These are phyloP conservation scores for Eulacestoma nigropectus DNA, from an alignment of 2,113 vertebrate species.

Conservation along the genomic window DNA sequence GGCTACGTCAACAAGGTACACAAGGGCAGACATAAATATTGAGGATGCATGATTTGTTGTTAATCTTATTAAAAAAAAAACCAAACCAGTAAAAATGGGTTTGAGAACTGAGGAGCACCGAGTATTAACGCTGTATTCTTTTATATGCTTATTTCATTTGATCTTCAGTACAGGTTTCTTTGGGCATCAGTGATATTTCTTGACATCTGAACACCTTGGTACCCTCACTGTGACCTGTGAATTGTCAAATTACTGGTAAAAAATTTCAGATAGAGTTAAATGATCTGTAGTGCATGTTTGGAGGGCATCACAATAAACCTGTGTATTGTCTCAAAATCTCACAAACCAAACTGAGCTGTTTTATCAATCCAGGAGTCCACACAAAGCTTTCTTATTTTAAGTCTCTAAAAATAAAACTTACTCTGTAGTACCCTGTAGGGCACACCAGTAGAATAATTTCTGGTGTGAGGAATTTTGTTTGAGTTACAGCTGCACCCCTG, in stretches of 20 bases:
- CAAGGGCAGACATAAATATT: not conserved
- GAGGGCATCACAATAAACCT: not conserved
- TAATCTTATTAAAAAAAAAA: not conserved
- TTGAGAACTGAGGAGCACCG: not conserved
- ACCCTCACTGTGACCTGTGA: not conserved
- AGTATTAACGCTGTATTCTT: not conserved
- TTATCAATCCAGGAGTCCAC: not conserved
- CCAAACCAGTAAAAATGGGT: not conserved
- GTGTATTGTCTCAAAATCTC: not conserved
- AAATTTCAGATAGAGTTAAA: not conserved
- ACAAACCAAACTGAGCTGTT: not conserved
- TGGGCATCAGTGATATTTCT: not conserved
- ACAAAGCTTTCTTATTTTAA: not conserved
- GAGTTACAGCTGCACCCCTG: not conserved
- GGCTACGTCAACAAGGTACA: not conserved
- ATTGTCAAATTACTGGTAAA: not conserved
- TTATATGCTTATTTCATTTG: not conserved
- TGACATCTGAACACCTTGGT: not conserved
- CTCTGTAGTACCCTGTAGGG: not conserved
- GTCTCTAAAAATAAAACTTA: not conserved
- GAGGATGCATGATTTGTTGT: not conserved
- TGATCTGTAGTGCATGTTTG: not conserved
- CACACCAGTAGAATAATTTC: not conserved
- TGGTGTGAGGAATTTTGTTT: not conserved
- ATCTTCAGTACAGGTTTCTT: not conserved